These are phyloP conservation scores for Colletes latitarsis DNA, from an alignment of 1,140 invertebrate genomes.

Conservation along the genomic window DNA sequence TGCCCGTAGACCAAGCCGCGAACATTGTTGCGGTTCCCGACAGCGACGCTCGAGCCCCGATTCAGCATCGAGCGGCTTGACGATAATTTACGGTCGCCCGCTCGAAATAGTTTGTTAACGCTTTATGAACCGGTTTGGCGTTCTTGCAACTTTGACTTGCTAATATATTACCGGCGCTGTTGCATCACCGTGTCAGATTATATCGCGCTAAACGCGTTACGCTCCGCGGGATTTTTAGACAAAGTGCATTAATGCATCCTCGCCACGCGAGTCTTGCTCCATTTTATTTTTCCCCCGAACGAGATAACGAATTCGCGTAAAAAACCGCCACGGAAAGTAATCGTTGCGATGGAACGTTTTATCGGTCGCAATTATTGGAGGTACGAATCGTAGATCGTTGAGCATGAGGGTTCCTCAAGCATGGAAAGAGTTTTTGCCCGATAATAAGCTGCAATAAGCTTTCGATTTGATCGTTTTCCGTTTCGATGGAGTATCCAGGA, in stretches of 20 bases:
- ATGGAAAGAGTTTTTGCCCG: neutral
- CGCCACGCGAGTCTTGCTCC: neutral
- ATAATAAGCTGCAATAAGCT: neutral
- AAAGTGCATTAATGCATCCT: constrained; percentile 20
- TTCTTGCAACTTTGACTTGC: constrained; percentile 20
- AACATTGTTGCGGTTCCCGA: neutral
- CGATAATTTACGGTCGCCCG: constrained; percentile 18
- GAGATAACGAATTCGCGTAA: neutral
- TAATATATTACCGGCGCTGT: constrained; percentile 32
- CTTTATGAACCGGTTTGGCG: constrained; percentile 38
- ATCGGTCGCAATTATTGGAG: neutral
- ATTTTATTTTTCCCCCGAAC: neutral
- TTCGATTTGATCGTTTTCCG: too few relatives aligned
- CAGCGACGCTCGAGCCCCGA: neutral
- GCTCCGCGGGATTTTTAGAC: constrained; percentile 38
- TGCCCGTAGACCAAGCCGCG: neutral
- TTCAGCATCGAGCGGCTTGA: neutral
- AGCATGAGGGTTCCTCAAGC: neutral
- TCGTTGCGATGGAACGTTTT: neutral
- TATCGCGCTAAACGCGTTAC: constrained; percentile 45
- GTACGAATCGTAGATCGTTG: neutral
- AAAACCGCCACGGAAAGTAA: neutral
- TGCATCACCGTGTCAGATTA: constrained; percentile 38
- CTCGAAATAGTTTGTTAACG: constrained; percentile 46
- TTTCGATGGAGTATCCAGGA: too few relatives aligned